These are phyloP conservation scores for Napeogenes sylphis DNA, from an alignment of 2,888 invertebrate genomes.

Conservation along the genomic window DNA sequence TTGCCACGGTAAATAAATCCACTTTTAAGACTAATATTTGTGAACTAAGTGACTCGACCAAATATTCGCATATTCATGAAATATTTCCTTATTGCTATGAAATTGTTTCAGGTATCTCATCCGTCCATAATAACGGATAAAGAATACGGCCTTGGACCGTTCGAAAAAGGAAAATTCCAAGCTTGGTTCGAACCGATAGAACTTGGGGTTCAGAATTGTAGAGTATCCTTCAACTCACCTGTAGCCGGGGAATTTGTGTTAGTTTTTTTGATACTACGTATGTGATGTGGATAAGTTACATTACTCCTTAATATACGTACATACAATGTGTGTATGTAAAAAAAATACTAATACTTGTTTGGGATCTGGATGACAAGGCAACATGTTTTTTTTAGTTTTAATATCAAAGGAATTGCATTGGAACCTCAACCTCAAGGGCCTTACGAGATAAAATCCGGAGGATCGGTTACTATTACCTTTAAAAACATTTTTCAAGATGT, in stretches of 20 bases:
- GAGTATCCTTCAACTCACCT: slow-evolving; percentile 54
- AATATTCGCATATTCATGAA: neutral
- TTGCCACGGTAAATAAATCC: slow-evolving; percentile 42
- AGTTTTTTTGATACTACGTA: slow-evolving; percentile 34
- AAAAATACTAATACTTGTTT: neutral
- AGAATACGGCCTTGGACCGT: slow-evolving; percentile 48
- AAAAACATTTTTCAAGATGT: slow-evolving; percentile 62
- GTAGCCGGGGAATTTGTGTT: slow-evolving; percentile 67
- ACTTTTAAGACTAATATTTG: no score
- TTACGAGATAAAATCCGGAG: slow-evolving; percentile 53
- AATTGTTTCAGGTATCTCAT: slow-evolving; percentile 49
- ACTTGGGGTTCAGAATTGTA: slow-evolving; percentile 53
- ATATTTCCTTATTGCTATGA: neutral
- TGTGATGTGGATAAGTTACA: slow-evolving; percentile 17
- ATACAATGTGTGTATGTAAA: no score
- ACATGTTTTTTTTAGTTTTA: slow-evolving; percentile 43
- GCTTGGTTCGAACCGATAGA: slow-evolving; percentile 64
- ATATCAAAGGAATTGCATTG: slow-evolving; percentile 55
- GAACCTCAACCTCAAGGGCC: slow-evolving; percentile 66
- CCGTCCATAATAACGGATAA: slow-evolving; percentile 53
- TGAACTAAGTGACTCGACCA: no score
- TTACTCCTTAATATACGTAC: neutral
- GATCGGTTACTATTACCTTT: slow-evolving; percentile 48
- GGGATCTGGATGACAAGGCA: neutral
- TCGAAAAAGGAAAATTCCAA: slow-evolving; percentile 63